Evolutionary conservation across 2,113 vertebrate genomes (phyloP).

Genomic region (Capreolus pygargus): DNA sequence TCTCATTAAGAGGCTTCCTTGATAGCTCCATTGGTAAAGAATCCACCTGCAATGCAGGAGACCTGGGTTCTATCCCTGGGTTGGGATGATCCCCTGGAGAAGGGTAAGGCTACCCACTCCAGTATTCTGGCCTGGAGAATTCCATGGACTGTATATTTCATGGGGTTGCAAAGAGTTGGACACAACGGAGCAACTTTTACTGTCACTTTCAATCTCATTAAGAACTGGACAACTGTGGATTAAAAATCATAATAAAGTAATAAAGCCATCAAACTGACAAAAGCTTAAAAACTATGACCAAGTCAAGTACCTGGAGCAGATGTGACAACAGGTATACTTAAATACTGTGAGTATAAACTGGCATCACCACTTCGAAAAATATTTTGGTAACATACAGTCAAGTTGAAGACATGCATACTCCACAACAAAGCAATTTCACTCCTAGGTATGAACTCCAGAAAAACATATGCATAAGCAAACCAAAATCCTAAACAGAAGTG

Average conservation of each 20-base stretch:
- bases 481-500: not conserved
- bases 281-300: not conserved
- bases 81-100: not conserved
- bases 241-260: constrained; percentile 23
- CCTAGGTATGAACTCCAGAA: not conserved
- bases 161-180: not conserved
- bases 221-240: not conserved
- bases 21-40: not conserved
- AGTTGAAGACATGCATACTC: not conserved
- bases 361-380: not conserved
- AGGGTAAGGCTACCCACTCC: not conserved
- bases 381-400: not conserved
- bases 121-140: not conserved
- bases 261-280: not conserved
- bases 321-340: not conserved
- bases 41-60: not conserved
- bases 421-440: not conserved
- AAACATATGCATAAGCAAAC: not conserved
- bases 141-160: not conserved
- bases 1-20: not conserved
- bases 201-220: not conserved
- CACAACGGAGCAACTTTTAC: not conserved
- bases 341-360: not conserved
- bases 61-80: not conserved
- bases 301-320: not conserved